Percentiles rank a stretch among this genome's conserved stretches.
These are phyloP conservation scores for Vesta saturnalis DNA, from an alignment of 2,888 invertebrate genomes.

Conservation along the genomic window DNA sequence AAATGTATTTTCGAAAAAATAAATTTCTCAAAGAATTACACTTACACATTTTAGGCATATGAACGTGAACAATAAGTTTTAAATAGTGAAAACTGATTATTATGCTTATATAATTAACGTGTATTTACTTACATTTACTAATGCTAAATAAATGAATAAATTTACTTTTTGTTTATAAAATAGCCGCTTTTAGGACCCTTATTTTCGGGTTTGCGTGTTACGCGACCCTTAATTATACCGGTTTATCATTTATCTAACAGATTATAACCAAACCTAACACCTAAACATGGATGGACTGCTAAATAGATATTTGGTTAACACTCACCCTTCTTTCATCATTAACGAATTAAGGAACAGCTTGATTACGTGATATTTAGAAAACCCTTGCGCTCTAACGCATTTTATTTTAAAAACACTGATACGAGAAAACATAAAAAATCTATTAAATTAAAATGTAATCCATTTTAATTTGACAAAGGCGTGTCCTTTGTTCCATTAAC, in stretches of 20 bases:
- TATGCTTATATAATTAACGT: too few relatives aligned
- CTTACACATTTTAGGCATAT: too few relatives aligned
- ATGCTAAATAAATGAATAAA: too few relatives aligned
- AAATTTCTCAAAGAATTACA: too few relatives aligned
- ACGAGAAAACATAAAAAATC: slow-evolving; percentile 8
- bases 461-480: slow-evolving; percentile 10
- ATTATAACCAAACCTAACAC: slow-evolving; percentile 14
- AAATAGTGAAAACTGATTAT: too few relatives aligned
- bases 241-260: slow-evolving; percentile 6
- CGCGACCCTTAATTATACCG: slow-evolving; percentile 10
- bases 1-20: too few relatives aligned
- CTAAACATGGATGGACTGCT: slow-evolving; percentile 6
- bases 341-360: neutral
- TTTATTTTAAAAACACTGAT: slow-evolving; percentile 11
- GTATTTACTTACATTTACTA: too few relatives aligned
- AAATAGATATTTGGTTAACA: slow-evolving; percentile 5
- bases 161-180: too few relatives aligned
- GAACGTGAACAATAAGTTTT: too few relatives aligned
- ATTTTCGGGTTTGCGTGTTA: slow-evolving; percentile 2
- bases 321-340: slow-evolving; percentile 12
- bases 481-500: slow-evolving; percentile 1
- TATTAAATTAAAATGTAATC: slow-evolving; percentile 12
- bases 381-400: neutral
- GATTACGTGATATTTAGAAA: neutral
- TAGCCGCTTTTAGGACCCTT: too few relatives aligned